Conservation (phyloP, 2,888 invertebrate genomes). For the Agonopterix heracliana region DNA sequence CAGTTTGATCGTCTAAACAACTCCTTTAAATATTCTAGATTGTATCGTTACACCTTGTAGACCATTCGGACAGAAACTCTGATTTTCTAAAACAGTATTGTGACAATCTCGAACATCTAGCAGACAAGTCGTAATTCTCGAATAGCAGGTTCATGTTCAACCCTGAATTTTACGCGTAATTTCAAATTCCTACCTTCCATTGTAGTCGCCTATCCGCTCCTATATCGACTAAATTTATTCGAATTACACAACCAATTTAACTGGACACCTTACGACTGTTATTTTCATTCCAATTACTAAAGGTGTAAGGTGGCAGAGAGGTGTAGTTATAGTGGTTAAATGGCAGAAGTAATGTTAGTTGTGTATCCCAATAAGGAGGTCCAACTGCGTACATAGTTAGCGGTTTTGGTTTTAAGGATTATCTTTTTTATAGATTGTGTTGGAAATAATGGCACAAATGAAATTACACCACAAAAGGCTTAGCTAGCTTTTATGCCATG, state of each 20-base stretch:
- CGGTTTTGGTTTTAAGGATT: slow-evolving; percentile 27
- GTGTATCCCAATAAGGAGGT: slow-evolving; percentile 45
- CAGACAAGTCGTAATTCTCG: too few species aligned
- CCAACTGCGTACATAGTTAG: slow-evolving; percentile 27
- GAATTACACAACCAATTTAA: slow-evolving; percentile 19
- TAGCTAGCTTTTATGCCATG: too few species aligned
- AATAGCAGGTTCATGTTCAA: slow-evolving; percentile 14
- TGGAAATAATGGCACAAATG: too few species aligned
- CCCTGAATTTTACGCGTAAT: slow-evolving; percentile 58
- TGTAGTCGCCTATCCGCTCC: slow-evolving; percentile 58
- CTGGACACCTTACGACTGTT: slow-evolving; percentile 1
- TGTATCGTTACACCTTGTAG: too few species aligned
- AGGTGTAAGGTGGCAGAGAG: slow-evolving; percentile 11
- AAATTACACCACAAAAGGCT: too few species aligned
- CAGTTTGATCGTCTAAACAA: too few species aligned
- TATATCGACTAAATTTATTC: slow-evolving; percentile 58
- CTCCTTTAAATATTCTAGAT: too few species aligned
- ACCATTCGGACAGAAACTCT: too few species aligned
- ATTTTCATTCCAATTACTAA: not conserved
- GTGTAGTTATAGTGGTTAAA: slow-evolving; percentile 23
- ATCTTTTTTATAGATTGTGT: not conserved
- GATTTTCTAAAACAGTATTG: too few species aligned
- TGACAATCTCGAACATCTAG: too few species aligned
- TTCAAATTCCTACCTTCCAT: slow-evolving; percentile 63
- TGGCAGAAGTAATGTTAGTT: slow-evolving; percentile 25